Percentiles rank a stretch among this genome's conserved stretches.
phyloP scores from a whole-genome alignment of 2,113 vertebrate genomes.

The Mellivora capensis region DNA sequence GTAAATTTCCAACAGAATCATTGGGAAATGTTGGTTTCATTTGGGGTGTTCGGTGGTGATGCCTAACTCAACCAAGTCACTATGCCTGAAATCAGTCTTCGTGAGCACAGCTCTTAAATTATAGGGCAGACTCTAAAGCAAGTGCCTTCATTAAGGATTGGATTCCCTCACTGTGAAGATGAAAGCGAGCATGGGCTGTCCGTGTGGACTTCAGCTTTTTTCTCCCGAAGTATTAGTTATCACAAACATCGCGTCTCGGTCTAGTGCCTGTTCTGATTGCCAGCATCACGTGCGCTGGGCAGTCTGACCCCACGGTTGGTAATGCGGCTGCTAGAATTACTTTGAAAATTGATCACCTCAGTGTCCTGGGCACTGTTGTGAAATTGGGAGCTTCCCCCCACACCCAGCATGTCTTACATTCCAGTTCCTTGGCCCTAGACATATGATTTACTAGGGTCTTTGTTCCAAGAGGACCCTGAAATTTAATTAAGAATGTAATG shows the following conservation, averaged over 20 bases:
- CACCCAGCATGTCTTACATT: not conserved
- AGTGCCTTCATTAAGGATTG: not conserved
- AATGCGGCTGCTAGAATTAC: not conserved
- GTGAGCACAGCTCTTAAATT: not conserved
- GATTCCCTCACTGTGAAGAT: not conserved
- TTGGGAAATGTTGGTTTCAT: not conserved
- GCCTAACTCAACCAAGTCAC: not conserved
- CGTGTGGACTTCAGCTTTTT: not conserved
- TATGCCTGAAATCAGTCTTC: not conserved
- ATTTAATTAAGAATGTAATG: not conserved
- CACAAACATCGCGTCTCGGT: not conserved
- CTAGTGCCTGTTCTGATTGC: not conserved
- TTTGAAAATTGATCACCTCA: slow-evolving; percentile 19
- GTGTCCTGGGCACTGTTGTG: not conserved
- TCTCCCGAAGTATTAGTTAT: not conserved
- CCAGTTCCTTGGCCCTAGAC: not conserved
- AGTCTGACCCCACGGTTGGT: not conserved
- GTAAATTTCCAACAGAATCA: not conserved
- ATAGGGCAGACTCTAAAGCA: too few species aligned
- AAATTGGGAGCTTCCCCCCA: not conserved
- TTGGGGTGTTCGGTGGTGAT: not conserved
- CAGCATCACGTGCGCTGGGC: not conserved
- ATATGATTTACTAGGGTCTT: not conserved
- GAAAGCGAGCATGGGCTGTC: not conserved
- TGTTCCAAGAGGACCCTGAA: not conserved